These are phyloP conservation scores for Saccostrea echinata DNA, from an alignment of 1,140 invertebrate species.

Conservation along the genomic window DNA sequence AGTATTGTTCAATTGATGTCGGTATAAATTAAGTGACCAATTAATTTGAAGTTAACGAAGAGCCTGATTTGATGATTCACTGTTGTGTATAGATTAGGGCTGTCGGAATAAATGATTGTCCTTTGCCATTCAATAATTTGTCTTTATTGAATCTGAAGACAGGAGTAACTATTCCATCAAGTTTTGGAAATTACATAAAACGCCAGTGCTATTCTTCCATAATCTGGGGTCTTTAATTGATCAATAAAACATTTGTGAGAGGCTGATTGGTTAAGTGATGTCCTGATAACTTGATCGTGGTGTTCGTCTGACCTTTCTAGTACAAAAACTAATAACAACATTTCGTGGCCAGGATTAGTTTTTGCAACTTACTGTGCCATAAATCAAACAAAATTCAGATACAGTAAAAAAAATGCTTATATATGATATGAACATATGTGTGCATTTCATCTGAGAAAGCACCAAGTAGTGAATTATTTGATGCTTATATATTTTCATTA, in stretches of 20 bases:
- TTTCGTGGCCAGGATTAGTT: too few species aligned
- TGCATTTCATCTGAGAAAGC: too few species aligned
- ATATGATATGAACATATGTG: too few species aligned
- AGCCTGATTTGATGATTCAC: background rate
- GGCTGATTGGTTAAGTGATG: background rate
- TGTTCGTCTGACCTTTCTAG: background rate
- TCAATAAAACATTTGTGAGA: conserved; percentile 35
- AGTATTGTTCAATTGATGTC: background rate
- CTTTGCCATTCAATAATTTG: background rate
- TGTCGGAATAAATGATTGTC: background rate
- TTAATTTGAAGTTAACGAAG: conserved; percentile 2
- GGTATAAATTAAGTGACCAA: background rate
- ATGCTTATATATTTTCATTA: too few species aligned
- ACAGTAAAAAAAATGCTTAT: too few species aligned
- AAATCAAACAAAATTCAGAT: too few species aligned
- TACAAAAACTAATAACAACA: conserved; percentile 7
- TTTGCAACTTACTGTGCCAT: too few species aligned
- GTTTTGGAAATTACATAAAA: conserved; percentile 9
- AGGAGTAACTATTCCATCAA: conserved; percentile 29
- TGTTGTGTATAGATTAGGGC: background rate
- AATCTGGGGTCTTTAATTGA: conserved; percentile 19
- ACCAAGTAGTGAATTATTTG: too few species aligned
- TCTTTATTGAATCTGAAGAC: conserved; percentile 13
- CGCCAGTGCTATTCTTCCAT: background rate
- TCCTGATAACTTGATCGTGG: background rate